phyloP scores from a whole-genome alignment of 2,888 invertebrate species.

The Drosophila nr. fundita region DNA sequence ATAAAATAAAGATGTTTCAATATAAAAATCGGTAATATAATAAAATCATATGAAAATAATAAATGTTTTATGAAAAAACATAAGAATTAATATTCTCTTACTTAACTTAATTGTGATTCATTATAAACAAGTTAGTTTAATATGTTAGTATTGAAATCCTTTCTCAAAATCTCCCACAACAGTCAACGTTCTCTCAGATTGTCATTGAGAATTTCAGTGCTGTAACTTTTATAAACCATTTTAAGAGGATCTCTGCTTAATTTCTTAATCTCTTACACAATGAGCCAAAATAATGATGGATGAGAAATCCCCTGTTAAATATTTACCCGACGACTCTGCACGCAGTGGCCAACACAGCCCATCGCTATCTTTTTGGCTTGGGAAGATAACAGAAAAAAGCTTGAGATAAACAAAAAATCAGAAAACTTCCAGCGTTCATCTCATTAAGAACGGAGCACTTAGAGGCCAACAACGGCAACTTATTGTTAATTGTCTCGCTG shows the following conservation, averaged over 20 bases:
- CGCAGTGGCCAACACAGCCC: background rate
- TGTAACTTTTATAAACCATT: background rate
- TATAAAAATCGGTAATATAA: background rate
- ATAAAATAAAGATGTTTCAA: no score
- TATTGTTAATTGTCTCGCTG: slow-evolving; percentile 63
- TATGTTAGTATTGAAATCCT: background rate
- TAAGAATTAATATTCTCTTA: fast-evolving
- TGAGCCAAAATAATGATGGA: background rate
- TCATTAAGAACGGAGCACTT: slow-evolving; percentile 50
- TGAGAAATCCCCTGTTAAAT: background rate
- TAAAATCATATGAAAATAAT: background rate
- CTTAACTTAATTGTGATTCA: background rate
- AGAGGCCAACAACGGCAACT: slow-evolving; percentile 37
- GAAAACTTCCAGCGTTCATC: slow-evolving; percentile 42
- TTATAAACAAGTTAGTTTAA: background rate
- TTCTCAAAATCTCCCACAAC: background rate
- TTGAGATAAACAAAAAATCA: slow-evolving; percentile 14
- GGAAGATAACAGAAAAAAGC: slow-evolving; percentile 5
- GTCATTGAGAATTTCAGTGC: background rate
- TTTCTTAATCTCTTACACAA: background rate
- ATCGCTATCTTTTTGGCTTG: background rate
- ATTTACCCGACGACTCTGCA: slow-evolving; percentile 15
- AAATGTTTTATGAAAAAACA: background rate
- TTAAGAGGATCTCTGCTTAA: background rate
- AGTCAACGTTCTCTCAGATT: background rate